A percentile compares a stretch with the other conserved stretches of the same genome.
Conservation (phyloP, 2,888 invertebrate genomes). For the Acanthococcus lagerstroemiae region DNA sequence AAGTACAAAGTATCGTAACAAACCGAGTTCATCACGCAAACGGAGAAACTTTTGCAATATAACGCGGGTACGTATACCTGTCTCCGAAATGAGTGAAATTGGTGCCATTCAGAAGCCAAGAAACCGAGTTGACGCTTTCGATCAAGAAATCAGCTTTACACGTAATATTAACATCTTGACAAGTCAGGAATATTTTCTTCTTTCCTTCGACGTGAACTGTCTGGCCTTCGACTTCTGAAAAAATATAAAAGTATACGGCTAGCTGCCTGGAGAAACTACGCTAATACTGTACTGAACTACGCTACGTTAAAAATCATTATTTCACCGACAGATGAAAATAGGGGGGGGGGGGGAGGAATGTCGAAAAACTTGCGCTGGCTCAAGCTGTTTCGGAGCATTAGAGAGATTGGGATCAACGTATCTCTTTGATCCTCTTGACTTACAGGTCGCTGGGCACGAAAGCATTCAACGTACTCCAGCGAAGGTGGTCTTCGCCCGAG, state of each 20-base stretch:
- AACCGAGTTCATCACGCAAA: not conserved
- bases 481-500: too few species aligned
- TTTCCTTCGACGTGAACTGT: not conserved
- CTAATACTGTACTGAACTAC: too few species aligned
- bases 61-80: not conserved
- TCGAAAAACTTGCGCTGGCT: too few species aligned
- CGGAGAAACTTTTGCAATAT: not conserved
- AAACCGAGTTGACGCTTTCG: not conserved
- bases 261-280: too few species aligned
- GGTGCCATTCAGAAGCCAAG: not conserved
- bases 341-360: too few species aligned
- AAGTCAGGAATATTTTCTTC: not conserved
- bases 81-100: not conserved
- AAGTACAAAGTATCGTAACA: not conserved
- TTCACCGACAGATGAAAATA: too few species aligned
- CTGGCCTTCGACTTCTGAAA: not conserved
- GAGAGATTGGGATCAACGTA: too few species aligned
- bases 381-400: too few species aligned
- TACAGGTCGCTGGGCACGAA: too few species aligned
- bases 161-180: conserved; percentile 5
- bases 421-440: too few species aligned
- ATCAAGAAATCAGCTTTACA: not conserved
- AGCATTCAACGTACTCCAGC: too few species aligned
- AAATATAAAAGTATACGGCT: not conserved
- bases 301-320: too few species aligned